phyloP scores from a whole-genome alignment of 2,797 vertebrate genomes.

The Chelidonichthys spinosus region DNA sequence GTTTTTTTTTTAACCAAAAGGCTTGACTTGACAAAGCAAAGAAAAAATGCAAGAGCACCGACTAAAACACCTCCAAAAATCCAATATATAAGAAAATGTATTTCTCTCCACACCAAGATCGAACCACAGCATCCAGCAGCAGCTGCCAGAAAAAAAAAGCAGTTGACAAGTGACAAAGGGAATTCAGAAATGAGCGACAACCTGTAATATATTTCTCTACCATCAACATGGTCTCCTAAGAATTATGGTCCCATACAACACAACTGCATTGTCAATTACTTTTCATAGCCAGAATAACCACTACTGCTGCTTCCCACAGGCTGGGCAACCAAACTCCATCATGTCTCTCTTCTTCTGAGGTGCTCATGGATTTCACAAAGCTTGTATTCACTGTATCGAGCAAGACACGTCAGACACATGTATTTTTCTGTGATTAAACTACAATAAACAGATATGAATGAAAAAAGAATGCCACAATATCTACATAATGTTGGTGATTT shows the following conservation, averaged over 20 bases:
- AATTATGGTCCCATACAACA: not conserved
- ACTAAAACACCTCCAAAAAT: slow-evolving; percentile 17
- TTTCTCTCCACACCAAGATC: not conserved
- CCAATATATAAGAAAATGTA: slow-evolving; percentile 19
- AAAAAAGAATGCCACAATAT: too few species aligned
- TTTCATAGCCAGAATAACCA: too few species aligned
- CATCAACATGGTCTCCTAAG: not conserved
- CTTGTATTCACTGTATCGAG: too few species aligned
- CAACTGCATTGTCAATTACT: not conserved
- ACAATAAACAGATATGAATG: too few species aligned
- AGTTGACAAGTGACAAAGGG: not conserved
- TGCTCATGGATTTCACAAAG: too few species aligned
- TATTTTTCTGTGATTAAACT: too few species aligned
- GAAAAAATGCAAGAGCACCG: not conserved
- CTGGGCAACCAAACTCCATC: too few species aligned
- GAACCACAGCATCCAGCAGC: not conserved
- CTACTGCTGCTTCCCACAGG: too few species aligned
- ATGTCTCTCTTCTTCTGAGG: too few species aligned
- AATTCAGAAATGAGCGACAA: not conserved
- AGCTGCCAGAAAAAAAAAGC: not conserved
- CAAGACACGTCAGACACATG: too few species aligned
- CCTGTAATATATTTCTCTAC: not conserved
- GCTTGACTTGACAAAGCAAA: slow-evolving; percentile 25
- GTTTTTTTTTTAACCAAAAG: not conserved
- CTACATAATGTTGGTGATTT: too few species aligned